phyloP scores from a whole-genome alignment of 2,797 vertebrate species.

The Remorina albescens region DNA sequence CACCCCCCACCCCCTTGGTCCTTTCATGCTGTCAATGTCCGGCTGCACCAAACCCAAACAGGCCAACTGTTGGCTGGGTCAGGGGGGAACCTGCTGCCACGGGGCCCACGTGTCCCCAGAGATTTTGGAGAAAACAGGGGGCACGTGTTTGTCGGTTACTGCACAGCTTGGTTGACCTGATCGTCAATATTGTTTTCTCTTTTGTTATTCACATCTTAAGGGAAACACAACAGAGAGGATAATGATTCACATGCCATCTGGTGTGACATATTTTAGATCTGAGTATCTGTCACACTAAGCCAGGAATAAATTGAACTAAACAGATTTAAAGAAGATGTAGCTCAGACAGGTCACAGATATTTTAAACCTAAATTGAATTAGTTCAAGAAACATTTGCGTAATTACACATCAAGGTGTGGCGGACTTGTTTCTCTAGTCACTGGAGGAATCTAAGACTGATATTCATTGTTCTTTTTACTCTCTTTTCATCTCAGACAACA shows the following conservation, averaged over 20 bases:
- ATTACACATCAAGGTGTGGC: too few relatives aligned
- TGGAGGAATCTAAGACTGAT: too few relatives aligned
- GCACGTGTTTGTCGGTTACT: constrained; percentile 58
- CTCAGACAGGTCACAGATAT: not conserved
- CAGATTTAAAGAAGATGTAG: too few relatives aligned
- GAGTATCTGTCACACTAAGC: not conserved
- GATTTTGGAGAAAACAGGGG: constrained; percentile 49
- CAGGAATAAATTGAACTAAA: not conserved
- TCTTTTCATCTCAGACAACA: too few relatives aligned
- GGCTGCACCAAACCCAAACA: constrained; percentile 56
- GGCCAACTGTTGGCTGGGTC: constrained; percentile 40
- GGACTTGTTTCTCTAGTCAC: too few relatives aligned
- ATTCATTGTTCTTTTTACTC: too few relatives aligned
- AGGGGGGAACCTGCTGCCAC: constrained; percentile 37
- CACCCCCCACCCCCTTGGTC: too few relatives aligned
- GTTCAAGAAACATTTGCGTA: too few relatives aligned
- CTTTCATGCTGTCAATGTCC: constrained; percentile 46
- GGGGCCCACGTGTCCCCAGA: constrained; percentile 43
- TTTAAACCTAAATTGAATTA: not conserved
- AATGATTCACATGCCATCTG: constrained; percentile 42
- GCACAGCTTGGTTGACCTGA: constrained; percentile 37
- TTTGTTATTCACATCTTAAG: constrained; percentile 7
- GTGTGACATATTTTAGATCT: constrained; percentile 22
- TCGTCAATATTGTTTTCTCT: constrained; percentile 21
- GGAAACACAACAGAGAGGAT: constrained; percentile 19